Base-by-base conservation (phyloP, 2,797 vertebrate species). In the Sciurus vulgaris region DNA sequence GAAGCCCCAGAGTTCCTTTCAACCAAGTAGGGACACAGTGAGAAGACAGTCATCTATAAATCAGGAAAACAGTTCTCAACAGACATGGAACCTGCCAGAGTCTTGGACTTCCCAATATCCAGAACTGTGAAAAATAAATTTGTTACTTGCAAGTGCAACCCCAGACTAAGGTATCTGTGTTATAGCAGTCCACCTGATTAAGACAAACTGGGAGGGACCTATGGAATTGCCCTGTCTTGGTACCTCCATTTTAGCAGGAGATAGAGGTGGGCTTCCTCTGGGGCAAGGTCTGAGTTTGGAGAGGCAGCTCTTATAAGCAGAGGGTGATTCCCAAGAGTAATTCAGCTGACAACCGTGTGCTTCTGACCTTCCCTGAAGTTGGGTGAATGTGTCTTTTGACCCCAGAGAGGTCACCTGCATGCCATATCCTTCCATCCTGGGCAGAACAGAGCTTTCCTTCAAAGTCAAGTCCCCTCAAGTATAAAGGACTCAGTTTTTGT, bases 281-380 rank as follows among this genome's bases (percentile, higher is more conserved):
- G 20, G 4, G 7, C 8, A 2, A 15, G 3, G 3, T 22, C 11
- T 11, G 15, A 15, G 24, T 28, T 33, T 1, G 15, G 17, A 5
- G 5, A 54, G 14, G 26, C 15, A 49, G 4, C 28, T 74, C 8
- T n/a, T 30, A 13, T 33, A 20, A 41, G 33, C 26, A 41, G 35
- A 95, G 13, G 13, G 20, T 14, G 47, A 3, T n/a, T 22, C 24
- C 33, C 17, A 15, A 63, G 49, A 79, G 79, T 38, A 49, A 24
- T 41, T 81, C 44, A 13, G 44, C 44, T 9, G 10, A 44, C 14
- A 30, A 8, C 2, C 1, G 26, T 5, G 28, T n/a, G 4, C 7
- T 9, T 14, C 35, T 2, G 20, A 28, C 24, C 54, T 65, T 30
- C 26, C 24, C 24, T 3, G 47, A 6, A 15, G 33, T 18, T 0